phyloP scores from a whole-genome alignment of 1,140 invertebrate species.

The Saccostrea glomerata region DNA sequence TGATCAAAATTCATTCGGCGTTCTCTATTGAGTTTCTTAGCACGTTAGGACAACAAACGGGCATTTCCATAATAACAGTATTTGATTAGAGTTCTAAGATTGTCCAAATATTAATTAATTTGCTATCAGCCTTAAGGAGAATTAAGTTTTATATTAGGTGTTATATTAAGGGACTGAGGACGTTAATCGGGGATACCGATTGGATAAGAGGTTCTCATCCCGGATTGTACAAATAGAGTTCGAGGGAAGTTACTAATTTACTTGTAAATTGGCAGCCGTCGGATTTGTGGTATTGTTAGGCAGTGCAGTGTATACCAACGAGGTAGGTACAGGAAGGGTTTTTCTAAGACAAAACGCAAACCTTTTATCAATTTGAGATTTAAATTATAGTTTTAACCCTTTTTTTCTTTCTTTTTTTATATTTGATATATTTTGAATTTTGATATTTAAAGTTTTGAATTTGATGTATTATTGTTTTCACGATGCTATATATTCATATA shows the following conservation, averaged over 20 bases:
- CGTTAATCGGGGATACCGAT: neutral
- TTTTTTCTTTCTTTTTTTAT: too few species aligned
- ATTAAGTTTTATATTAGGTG: conserved; percentile 28
- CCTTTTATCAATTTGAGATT: too few species aligned
- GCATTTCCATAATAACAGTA: neutral
- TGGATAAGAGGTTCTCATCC: neutral
- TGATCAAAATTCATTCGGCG: neutral
- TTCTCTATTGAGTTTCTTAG: neutral
- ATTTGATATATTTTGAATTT: too few species aligned
- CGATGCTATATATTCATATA: too few species aligned
- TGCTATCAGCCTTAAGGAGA: neutral
- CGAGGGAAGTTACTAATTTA: neutral
- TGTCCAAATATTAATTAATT: conserved; percentile 33
- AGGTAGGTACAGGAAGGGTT: neutral
- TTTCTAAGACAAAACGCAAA: too few species aligned
- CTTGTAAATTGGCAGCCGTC: neutral
- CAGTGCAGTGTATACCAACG: neutral
- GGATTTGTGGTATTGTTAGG: neutral
- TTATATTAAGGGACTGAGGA: neutral
- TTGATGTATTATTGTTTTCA: too few species aligned
- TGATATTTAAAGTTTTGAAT: too few species aligned
- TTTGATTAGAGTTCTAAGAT: conserved; percentile 15
- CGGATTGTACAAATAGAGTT: conserved; percentile 13
- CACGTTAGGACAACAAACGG: conserved; percentile 14
- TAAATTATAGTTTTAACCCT: too few species aligned